phyloP scores from a whole-genome alignment of 2,888 invertebrate genomes.

The Rotaria magnacalcarata region DNA sequence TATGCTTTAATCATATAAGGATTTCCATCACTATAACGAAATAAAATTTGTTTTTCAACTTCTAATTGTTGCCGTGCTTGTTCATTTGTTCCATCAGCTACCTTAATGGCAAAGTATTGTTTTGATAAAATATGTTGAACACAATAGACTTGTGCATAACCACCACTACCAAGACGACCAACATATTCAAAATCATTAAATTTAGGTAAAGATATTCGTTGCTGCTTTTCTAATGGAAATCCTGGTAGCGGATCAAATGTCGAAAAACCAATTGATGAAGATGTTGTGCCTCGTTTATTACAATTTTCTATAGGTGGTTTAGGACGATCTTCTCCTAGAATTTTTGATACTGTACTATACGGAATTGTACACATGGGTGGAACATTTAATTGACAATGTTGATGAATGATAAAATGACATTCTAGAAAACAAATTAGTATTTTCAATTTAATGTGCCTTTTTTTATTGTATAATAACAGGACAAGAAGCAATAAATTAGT shows the following conservation, averaged over 20 bases:
- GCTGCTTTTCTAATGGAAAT: too few relatives aligned
- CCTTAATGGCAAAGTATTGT: background rate
- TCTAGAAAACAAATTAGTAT: background rate
- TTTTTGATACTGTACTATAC: background rate
- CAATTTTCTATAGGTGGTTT: background rate
- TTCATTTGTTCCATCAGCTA: background rate
- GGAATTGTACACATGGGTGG: conserved; percentile 3
- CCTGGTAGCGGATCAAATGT: background rate
- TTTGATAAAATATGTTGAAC: conserved; percentile 22
- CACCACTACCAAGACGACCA: background rate
- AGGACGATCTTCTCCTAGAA: background rate
- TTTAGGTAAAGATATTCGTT: background rate
- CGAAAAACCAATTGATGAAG: background rate
- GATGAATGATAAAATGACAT: conserved; percentile 21
- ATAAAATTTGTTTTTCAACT: conserved; percentile 25
- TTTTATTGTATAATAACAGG: too few relatives aligned
- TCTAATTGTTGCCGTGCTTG: conserved; percentile 20
- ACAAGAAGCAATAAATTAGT: too few relatives aligned
- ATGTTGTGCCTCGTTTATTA: background rate
- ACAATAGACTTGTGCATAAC: conserved; percentile 14
- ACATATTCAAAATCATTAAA: background rate
- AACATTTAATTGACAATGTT: background rate
- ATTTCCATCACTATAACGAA: conserved; percentile 3
- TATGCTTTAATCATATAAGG: conserved; percentile 20
- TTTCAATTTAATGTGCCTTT: too few relatives aligned